phyloP scores from a whole-genome alignment of 2,113 vertebrate genomes.

The Trematomus loennbergii region DNA sequence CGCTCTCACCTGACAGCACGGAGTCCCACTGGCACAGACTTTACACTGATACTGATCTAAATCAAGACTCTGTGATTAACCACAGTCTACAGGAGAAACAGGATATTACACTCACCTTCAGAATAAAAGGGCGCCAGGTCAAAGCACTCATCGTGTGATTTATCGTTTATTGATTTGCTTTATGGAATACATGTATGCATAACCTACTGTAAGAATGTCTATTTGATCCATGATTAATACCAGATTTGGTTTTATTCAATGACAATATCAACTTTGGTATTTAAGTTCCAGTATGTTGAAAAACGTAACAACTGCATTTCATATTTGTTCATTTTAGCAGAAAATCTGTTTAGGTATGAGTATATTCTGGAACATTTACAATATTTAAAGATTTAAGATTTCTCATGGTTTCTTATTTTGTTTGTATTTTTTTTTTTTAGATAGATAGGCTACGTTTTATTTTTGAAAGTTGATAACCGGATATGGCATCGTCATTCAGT shows the following conservation, averaged over 20 bases:
- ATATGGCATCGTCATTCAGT: not conserved
- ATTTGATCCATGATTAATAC: not conserved
- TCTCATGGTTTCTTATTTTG: no score
- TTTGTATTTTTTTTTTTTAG: no score
- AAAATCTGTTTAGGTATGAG: no score
- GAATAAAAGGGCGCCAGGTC: conserved; percentile 40
- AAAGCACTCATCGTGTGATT: not conserved
- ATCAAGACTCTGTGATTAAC: accelerated
- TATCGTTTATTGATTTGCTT: not conserved
- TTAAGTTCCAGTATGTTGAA: not conserved
- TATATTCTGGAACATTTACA: no score
- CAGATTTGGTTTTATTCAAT: not conserved
- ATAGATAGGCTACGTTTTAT: not conserved
- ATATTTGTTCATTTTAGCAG: not conserved
- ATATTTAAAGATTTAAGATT: no score
- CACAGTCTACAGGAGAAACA: not conserved
- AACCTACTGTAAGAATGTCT: not conserved
- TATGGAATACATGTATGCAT: not conserved
- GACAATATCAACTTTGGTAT: not conserved
- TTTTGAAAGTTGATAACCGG: not conserved
- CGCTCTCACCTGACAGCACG: conserved; percentile 47
- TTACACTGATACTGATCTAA: not conserved
- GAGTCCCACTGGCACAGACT: not conserved
- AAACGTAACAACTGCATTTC: not conserved
- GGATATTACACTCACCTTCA: conserved; percentile 23